Conservation (phyloP, 2,113 vertebrate species). For the Periophthalmus modestus region DNA sequence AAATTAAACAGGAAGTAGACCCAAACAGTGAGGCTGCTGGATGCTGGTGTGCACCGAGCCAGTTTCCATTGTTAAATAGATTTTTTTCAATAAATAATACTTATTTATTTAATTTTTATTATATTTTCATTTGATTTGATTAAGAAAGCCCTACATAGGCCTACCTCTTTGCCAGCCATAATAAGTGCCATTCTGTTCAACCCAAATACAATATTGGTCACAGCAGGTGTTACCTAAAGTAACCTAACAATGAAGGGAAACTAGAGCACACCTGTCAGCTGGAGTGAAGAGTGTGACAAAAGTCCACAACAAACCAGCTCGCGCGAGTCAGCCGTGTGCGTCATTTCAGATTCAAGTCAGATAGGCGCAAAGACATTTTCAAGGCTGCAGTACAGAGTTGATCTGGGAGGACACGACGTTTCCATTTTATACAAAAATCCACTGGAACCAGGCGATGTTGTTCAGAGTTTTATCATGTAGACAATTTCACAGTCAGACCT, state of each 20-base stretch:
- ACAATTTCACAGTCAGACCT: not conserved
- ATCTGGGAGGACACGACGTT: slow-evolving; percentile 1
- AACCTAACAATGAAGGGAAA: not conserved
- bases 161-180: not conserved
- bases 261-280: slow-evolving; percentile 5
- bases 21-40: too few species aligned
- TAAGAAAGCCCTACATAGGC: not conserved
- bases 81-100: too few species aligned
- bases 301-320: not conserved
- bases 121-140: too few species aligned
- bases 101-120: too few species aligned
- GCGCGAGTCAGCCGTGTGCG: not conserved
- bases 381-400: slow-evolving; percentile 22
- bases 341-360: slow-evolving; percentile 21
- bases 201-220: not conserved
- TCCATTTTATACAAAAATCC: slow-evolving; percentile 15
- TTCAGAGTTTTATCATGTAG: not conserved
- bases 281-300: not conserved
- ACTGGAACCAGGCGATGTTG: not conserved
- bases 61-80: too few species aligned
- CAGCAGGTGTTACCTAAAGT: not conserved
- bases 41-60: too few species aligned
- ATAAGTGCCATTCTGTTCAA: not conserved
- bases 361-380: slow-evolving; percentile 9
- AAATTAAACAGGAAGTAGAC: too few species aligned